Evolutionary conservation across 2,113 vertebrate genomes (phyloP), one percentile per base, ranked within the genome.

Genomic region (Malurus cyaneus): DNA sequence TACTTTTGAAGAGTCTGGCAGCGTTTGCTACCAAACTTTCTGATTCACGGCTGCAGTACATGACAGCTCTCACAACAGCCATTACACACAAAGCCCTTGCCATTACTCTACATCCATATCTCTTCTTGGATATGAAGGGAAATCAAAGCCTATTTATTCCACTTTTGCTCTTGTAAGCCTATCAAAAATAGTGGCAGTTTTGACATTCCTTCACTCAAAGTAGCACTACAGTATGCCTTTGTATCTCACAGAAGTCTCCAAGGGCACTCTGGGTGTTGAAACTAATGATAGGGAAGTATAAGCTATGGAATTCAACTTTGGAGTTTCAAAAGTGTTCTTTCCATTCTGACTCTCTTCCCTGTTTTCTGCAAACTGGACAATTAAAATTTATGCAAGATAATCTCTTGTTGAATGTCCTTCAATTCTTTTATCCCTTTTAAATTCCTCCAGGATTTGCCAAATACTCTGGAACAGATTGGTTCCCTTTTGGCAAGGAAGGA

Each of bases 161-260:
- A 8, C 67, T 80, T 81, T 87, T 88, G 67, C 54, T 93, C 53
- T 88, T 91, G 54, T 89, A 94, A 89, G 74, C 64, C 72, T 89
- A 60, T 95, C 80, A 93, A 93, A 93, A 86, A 80, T 34, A 52
- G 71, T 97, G 89, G 19, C 93, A 94, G 80, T 91, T 94, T 81
- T 95, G 92, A 95, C 89, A 84, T 92, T 93, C 93, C 86, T 36
- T 66, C 60, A 73, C 81, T 91, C 66, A 53, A n/a, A 94, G 59
- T 77, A 65, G 66, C 83, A 29, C 59, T 93, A 19, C 54, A 77
- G 42, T 50, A 19, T 93, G 76, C 76, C 2, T 39, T 66, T 89
- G 61, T 86, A 47, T 90, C 88, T 95, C 60, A 59, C 71, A 66
- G 76, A 73, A 90, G 18, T 83, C 86, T 96, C 79, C 71, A 93